Evolutionary conservation across 2,113 vertebrate species (phyloP).

Genomic region (Amphiprion percula): DNA sequence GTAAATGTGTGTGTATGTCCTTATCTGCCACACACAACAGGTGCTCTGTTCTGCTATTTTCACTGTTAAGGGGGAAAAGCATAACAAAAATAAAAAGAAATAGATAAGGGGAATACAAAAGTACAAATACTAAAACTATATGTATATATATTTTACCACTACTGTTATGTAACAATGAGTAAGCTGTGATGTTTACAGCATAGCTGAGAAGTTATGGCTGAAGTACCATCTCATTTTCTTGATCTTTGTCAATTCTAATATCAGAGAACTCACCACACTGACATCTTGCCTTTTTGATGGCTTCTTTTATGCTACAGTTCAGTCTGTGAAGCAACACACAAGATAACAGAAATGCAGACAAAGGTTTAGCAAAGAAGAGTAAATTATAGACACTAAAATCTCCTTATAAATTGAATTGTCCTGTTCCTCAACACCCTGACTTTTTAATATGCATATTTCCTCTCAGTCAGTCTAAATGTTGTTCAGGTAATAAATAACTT

Average conservation of each 20-base stretch:
- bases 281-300: not conserved
- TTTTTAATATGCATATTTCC: too few relatives aligned
- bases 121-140: not conserved
- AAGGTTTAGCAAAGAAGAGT: too few relatives aligned
- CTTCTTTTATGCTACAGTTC: too few relatives aligned
- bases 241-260: not conserved
- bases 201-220: not conserved
- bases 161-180: not conserved
- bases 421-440: too few relatives aligned
- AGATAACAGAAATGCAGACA: too few relatives aligned
- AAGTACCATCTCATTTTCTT: not conserved
- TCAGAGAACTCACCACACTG: not conserved
- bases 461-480: too few relatives aligned
- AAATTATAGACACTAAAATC: too few relatives aligned
- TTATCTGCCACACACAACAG: too few relatives aligned
- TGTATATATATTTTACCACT: not conserved
- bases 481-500: too few relatives aligned
- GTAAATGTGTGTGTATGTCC: not conserved
- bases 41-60: not conserved
- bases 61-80: not conserved
- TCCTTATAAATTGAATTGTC: too few relatives aligned
- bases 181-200: not conserved
- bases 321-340: too few relatives aligned
- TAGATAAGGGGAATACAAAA: not conserved
- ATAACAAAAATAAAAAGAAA: not conserved